Conservation (phyloP, 2,113 vertebrate species). For the Spheniscus mendiculus region DNA sequence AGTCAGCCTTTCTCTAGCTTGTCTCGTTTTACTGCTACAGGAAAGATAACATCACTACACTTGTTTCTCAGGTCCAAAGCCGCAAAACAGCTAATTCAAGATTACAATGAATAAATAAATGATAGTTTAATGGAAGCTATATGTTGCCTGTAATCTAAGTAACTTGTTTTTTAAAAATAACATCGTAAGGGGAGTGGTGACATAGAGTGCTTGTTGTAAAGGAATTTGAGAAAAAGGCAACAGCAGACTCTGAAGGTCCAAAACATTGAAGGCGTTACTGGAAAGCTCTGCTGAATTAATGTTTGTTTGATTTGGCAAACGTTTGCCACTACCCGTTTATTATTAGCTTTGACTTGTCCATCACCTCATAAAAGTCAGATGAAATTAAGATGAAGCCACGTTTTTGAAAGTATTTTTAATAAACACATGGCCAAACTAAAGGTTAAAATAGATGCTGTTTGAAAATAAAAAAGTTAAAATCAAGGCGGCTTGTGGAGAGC, state of each 20-base stretch:
- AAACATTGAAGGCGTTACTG: neutral
- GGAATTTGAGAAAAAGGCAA: neutral
- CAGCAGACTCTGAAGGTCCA: neutral
- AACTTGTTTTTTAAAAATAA: neutral
- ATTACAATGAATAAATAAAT: neutral
- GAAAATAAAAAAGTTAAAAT: neutral
- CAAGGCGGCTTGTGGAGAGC: neutral
- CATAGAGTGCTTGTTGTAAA: neutral
- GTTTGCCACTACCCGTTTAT: neutral
- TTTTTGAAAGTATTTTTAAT: neutral
- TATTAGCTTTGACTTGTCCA: neutral
- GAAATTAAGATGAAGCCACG: neutral
- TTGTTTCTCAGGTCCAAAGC: neutral
- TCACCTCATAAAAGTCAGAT: neutral
- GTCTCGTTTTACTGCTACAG: neutral
- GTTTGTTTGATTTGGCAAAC: neutral
- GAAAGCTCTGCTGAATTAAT: neutral
- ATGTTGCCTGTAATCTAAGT: neutral
- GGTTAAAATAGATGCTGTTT: neutral
- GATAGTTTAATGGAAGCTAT: neutral
- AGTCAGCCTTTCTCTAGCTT: neutral
- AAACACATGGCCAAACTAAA: neutral
- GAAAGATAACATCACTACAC: accelerated
- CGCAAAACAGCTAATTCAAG: neutral
- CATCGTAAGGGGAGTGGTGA: neutral